Evolutionary conservation across 2,797 vertebrate species (phyloP), one percentile per base, ranked within the genome.

Genomic region (Cygnus olor): DNA sequence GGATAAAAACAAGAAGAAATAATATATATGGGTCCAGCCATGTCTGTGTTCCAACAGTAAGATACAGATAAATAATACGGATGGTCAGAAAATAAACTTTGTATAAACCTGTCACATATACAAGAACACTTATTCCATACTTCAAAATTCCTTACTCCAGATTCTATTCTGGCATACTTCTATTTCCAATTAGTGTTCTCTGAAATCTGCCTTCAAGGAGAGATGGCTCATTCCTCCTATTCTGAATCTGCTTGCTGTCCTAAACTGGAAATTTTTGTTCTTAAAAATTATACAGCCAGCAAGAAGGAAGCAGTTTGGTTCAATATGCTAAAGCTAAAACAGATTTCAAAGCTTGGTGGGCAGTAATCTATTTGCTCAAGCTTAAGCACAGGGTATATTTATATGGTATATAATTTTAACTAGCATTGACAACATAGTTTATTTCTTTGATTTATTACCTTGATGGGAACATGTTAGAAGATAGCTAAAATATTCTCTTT

Each of bases 111-210:
- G 61, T 73, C 40, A 84, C n/a, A 57, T 24, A 32, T 79, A 96
- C 36, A 94, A 92, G 56, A 91, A 91, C 49, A 17, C 32, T 71
- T 68, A 86, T 24, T 90, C 71, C 25, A 4, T 61, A 90, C 71
- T 93, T 86, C 69, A 68, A 85, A 90, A 88, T 94, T 96, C 95
- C 95, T 97, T 95, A 91, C 95, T 97, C 95, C 95, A 97, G 91
- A 95, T 96, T 97, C 95, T 95, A 96, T 96, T 80, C 93, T 40
- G 90, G 90, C 78, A 89, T 34, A 86, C 44, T 70, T 92, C 34
- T 79, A 72, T 22, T 88, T 91, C 44, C 42, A 25, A 25, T 36
- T 85, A 76, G 70, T 4, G 8, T 77, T 72, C 51, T 73, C 65
- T 73, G 91, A 91, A 86, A 87, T 56, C 80, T 87, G 61, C 49